A percentile compares a stretch with the other conserved stretches of the same genome.
phyloP scores from a whole-genome alignment of 2,888 invertebrate species.

The Euzetes globulus region DNA sequence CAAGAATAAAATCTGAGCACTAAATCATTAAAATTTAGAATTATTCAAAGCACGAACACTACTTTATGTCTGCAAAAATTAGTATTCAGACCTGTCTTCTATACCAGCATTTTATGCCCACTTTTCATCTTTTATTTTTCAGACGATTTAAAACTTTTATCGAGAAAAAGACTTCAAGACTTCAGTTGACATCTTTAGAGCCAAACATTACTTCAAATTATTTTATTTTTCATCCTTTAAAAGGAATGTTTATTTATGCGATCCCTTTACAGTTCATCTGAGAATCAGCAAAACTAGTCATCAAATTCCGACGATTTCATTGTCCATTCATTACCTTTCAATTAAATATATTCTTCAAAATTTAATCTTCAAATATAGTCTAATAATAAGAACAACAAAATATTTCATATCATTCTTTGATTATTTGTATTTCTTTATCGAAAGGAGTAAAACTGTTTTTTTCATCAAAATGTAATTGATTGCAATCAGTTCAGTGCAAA shows the following conservation, averaged over 20 bases:
- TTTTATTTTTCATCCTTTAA: not conserved
- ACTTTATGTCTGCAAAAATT: not conserved
- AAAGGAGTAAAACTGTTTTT: not conserved
- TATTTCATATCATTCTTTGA: too few species aligned
- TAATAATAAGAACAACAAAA: too few species aligned
- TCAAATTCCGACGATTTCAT: not conserved
- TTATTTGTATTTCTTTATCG: too few species aligned
- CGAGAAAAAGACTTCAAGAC: not conserved
- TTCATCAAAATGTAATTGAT: not conserved
- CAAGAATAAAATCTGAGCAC: not conserved
- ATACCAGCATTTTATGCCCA: not conserved
- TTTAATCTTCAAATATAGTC: too few species aligned
- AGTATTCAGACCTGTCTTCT: not conserved
- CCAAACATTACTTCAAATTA: not conserved
- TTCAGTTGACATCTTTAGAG: slow-evolving; percentile 6
- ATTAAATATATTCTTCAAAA: too few species aligned
- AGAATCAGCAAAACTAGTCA: too few species aligned
- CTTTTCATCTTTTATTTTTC: not conserved
- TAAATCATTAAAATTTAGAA: not conserved
- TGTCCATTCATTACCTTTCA: too few species aligned
- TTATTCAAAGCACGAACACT: slow-evolving; percentile 19
- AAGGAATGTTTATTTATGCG: not conserved
- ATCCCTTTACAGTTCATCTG: not conserved
- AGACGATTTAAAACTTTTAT: slow-evolving; percentile 12
- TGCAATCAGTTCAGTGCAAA: not conserved